phyloP scores from a whole-genome alignment of 2,888 invertebrate species.

The Andrena marginata region DNA sequence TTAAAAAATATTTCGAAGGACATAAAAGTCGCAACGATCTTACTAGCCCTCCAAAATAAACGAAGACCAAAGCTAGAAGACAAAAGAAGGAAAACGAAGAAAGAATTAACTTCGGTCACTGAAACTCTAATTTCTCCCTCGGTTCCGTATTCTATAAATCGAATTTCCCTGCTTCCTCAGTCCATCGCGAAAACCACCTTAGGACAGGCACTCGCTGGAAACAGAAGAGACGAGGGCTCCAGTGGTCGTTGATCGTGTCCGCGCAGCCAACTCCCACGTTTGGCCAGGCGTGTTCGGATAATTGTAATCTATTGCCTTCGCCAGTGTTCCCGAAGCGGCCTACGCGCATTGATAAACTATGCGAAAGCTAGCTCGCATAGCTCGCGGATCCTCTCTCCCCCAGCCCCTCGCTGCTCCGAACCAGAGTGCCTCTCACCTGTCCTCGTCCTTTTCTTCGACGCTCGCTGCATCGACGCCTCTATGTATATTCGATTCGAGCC shows the following conservation, averaged over 20 bases:
- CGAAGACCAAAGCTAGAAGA: no score
- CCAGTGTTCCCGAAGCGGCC: conserved; percentile 71
- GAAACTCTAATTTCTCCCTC: no score
- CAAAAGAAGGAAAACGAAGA: no score
- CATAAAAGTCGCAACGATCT: no score
- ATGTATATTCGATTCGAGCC: conserved; percentile 20
- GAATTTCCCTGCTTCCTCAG: not conserved
- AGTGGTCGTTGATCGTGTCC: conserved; percentile 54
- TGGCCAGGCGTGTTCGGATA: conserved; percentile 81
- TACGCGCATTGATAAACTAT: conserved; percentile 79
- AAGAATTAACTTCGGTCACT: no score
- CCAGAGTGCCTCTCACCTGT: conserved; percentile 47
- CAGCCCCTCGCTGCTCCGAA: conserved; percentile 10
- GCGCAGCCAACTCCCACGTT: conserved; percentile 77
- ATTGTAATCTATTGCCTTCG: conserved; percentile 83
- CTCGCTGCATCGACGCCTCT: conserved; percentile 15
- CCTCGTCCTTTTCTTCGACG: conserved; percentile 31
- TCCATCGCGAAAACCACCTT: not conserved
- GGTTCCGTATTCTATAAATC: not conserved
- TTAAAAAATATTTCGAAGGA: no score
- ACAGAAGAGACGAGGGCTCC: conserved; percentile 60
- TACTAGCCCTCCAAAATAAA: no score
- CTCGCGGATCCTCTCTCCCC: conserved; percentile 39
- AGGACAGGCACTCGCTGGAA: conserved; percentile 19
- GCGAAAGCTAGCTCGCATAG: conserved; percentile 66